phyloP scores from a whole-genome alignment of 2,888 invertebrate genomes.

The Synergus gifuensis region DNA sequence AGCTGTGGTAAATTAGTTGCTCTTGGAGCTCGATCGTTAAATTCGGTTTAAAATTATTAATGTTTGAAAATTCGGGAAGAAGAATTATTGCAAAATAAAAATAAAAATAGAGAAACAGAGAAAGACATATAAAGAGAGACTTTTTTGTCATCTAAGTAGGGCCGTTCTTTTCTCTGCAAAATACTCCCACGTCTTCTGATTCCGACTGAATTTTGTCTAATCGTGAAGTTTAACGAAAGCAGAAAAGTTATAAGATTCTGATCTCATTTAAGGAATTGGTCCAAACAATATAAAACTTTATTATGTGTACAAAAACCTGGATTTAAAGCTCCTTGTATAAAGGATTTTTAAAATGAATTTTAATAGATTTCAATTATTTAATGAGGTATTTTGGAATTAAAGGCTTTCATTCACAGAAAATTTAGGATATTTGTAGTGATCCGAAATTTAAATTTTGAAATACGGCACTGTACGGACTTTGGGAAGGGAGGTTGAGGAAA shows the following conservation, averaged over 20 bases:
- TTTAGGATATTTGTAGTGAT: background rate
- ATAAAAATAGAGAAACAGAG: background rate
- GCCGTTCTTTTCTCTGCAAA: background rate
- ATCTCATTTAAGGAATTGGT: background rate
- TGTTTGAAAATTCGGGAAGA: background rate
- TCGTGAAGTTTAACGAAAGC: background rate
- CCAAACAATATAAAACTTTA: background rate
- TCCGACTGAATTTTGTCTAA: background rate
- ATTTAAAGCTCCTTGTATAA: too few relatives aligned
- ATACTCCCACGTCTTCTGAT: constrained; percentile 7
- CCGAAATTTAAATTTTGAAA: background rate
- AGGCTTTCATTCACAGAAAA: background rate
- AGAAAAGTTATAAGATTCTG: constrained; percentile 18
- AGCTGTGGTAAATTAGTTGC: constrained; percentile 6
- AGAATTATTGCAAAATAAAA: background rate
- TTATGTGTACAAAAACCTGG: background rate
- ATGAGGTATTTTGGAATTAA: background rate
- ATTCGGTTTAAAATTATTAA: background rate
- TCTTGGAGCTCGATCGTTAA: constrained; percentile 8
- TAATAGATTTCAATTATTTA: background rate
- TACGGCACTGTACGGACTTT: constrained; percentile 31
- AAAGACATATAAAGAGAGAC: background rate
- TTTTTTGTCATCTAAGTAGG: too few relatives aligned
- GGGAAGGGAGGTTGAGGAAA: constrained; percentile 48
- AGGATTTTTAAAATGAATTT: too few relatives aligned